Evolutionary conservation across 2,113 vertebrate genomes (phyloP), one percentile per base, ranked within the genome.

Genomic region (Spea bombifrons): DNA sequence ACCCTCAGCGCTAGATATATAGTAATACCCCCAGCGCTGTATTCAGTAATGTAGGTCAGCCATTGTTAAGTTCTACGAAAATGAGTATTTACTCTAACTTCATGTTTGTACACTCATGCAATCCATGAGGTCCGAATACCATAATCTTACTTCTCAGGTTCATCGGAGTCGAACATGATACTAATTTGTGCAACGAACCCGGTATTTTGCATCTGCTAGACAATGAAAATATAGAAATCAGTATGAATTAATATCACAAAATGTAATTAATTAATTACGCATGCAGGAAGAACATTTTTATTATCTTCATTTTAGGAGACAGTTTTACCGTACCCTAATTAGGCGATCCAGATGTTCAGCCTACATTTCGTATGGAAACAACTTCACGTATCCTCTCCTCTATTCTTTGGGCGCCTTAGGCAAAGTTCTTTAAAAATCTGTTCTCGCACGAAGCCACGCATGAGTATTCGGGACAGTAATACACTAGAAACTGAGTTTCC

Each of bases 291-390:
- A 66, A 7, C 55, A 46, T 13, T 67, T 17, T 67, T 57, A 59
- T 76, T 68, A 68, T 59, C 52, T 59, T 57, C 2, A 53, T 30
- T 65, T 55, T 30, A 3, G 17, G 75, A 76, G 75, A 45, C 30
- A 10, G 50, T 75, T 63, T 63, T 77, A 43, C 48, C 17, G 48
- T 66, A 57, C 77, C 50, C 59, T 73, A 57, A 80, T 80, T 73
- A 79, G 70, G 30, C 63, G 66, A 73, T 79, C 73, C 77, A 80
- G 77, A 61, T 80, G 77, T 80, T 80, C 77, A 73, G 47, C 44
- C 69, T 30, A 72, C 52, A 78, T 78, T 71, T 78, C 76, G 13
- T 65, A 53, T 30, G 63, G 61, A 65, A 71, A 48, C 57, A 65
- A 72, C 48, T 65, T 78, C 67, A 78, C 30, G 65, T 52, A 66